Evolutionary conservation across 2,888 invertebrate species (phyloP), one percentile per base, ranked within the genome.

Genomic region (Theretra japonica): DNA sequence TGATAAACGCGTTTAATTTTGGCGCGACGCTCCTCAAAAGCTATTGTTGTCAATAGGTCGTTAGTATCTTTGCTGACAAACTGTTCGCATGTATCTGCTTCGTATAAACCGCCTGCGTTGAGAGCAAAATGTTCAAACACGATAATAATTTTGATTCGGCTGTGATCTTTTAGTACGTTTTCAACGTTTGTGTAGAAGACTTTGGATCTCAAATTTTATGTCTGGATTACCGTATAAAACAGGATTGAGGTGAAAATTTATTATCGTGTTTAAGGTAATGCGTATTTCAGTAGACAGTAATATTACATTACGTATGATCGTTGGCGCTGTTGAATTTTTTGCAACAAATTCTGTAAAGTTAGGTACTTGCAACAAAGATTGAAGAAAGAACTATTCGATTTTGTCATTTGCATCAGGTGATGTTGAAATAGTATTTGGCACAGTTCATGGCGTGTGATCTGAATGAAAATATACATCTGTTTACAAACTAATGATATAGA

Each of bases 1-100:
- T 88, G 88, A 89, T 92, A 88, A 89, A 90, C 88, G 80, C 78
- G 85, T 86, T 88, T 90, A 90, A 91, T 86, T 93, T 88, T 90
- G 91, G 90, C 90, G 79, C 84, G 79, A 79, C 79, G 78, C 83
- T 81, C 84, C 80, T 85, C 82, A 81, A 79, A 78, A 80, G 82
- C 89, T 90, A 91, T 92, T 92, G 90, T 92, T 88, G 88, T 89
- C 86, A 86, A 82, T 87, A 83, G 85, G 83, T 83, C 80, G 82
- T 80, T 83, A 81, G 81, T 79, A 78, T 80, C 77, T 80, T 76
- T 68, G 72, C 53, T 76, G 75, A 65, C 25, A 62, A 41, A 56
- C 21, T 30, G 56, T 19, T 62, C 56, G n/a, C 19, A 33, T 65
- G 8, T 56, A 62, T 62, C 53, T 28, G 56, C 57, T 58, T 41